Conservation (phyloP, 2,113 vertebrate genomes). For the Gasterosteus aculeatus region DNA sequence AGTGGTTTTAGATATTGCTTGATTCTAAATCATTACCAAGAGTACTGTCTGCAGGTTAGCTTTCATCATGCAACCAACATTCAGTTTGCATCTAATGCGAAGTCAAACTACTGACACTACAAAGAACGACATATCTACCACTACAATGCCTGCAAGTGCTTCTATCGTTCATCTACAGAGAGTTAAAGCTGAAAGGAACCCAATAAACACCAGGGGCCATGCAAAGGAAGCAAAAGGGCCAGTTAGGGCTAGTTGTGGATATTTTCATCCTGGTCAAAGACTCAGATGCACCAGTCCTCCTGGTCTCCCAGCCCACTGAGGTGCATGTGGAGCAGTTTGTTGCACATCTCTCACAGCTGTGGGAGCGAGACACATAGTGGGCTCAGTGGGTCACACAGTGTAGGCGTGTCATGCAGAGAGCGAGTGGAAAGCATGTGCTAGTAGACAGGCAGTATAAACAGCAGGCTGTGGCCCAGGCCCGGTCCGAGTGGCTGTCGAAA, state of each 20-base stretch:
- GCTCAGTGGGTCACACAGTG: slow-evolving; percentile 68
- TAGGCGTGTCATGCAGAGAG: slow-evolving; percentile 82
- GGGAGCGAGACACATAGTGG: slow-evolving; percentile 76
- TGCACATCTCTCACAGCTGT: slow-evolving; percentile 66
- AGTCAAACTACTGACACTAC: slow-evolving; percentile 70
- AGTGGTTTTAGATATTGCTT: slow-evolving; percentile 58
- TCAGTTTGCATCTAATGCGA: slow-evolving; percentile 74
- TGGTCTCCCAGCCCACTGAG: slow-evolving; percentile 76
- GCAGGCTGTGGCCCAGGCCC: slow-evolving; percentile 76
- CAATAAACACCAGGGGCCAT: slow-evolving; percentile 82
- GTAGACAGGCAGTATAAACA: slow-evolving; percentile 81
- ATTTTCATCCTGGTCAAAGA: slow-evolving; percentile 74
- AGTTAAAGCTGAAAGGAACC: slow-evolving; percentile 77
- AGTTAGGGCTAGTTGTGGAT: slow-evolving; percentile 75
- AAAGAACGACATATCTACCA: slow-evolving; percentile 69
- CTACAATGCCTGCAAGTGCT: slow-evolving; percentile 59
- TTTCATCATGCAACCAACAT: slow-evolving; percentile 82
- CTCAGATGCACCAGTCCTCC: slow-evolving; percentile 71
- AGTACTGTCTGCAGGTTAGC: slow-evolving; percentile 84
- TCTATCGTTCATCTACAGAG: slow-evolving; percentile 64
- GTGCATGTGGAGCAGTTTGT: slow-evolving; percentile 74
- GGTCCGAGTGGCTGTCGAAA: slow-evolving; percentile 73
- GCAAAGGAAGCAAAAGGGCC: slow-evolving; percentile 80
- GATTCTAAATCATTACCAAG: slow-evolving; percentile 48
- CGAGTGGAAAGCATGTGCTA: slow-evolving; percentile 79